These are phyloP conservation scores for Zaprionus davidi DNA, from an alignment of 1,140 invertebrate genomes.

Conservation along the genomic window DNA sequence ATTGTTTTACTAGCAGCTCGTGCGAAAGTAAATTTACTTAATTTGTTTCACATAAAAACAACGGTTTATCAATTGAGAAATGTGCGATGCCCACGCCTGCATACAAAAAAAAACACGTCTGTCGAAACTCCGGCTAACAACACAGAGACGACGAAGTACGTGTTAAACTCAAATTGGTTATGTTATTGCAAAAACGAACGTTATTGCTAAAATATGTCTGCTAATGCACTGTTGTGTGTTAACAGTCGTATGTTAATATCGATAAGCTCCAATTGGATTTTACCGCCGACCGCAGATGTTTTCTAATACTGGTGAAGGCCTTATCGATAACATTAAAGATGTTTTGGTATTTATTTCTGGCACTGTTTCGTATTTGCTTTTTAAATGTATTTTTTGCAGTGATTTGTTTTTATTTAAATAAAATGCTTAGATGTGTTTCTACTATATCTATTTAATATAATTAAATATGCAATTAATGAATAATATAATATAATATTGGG, in stretches of 20 bases:
- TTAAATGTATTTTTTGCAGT: too few relatives aligned
- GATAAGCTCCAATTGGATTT: neutral
- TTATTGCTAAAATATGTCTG: conserved; percentile 10
- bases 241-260: conserved; percentile 1
- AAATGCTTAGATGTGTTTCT: too few relatives aligned
- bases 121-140: conserved; percentile 36
- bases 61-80: conserved; percentile 37
- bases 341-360: neutral
- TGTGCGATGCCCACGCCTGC: conserved; percentile 39
- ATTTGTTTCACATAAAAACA: conserved; percentile 42
- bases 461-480: too few relatives aligned
- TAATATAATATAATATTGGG: too few relatives aligned
- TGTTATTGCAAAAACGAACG: conserved; percentile 27
- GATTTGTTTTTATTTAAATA: too few relatives aligned
- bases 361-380: too few relatives aligned
- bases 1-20: conserved; percentile 10
- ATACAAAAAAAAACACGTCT: conserved; percentile 41
- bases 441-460: too few relatives aligned
- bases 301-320: neutral
- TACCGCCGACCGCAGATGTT: neutral
- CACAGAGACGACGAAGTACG: conserved; percentile 29
- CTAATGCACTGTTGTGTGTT: neutral
- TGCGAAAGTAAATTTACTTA: conserved; percentile 11
- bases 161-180: conserved; percentile 37
- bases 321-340: neutral